phyloP scores from a whole-genome alignment of 1,140 invertebrate species.

The Pseudomyrmex concolor region DNA sequence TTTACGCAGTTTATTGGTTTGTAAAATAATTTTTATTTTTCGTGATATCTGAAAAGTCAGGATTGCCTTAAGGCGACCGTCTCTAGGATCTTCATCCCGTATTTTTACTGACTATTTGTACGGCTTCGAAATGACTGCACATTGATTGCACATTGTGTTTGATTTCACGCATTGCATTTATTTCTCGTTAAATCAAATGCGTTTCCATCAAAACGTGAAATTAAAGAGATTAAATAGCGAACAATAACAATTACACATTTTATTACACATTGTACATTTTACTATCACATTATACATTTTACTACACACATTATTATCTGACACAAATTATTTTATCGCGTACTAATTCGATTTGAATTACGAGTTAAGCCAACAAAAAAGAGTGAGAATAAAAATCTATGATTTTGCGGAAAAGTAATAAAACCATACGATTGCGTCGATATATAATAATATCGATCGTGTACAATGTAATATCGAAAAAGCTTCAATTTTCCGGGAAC shows the following conservation, averaged over 20 bases:
- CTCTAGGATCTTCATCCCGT: too few relatives aligned
- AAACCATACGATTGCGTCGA: conserved; percentile 4
- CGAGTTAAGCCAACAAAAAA: not conserved
- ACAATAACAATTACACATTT: not conserved
- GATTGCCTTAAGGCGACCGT: too few relatives aligned
- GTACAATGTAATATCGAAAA: conserved; percentile 27
- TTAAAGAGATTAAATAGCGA: not conserved
- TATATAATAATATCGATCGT: not conserved
- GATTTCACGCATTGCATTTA: not conserved
- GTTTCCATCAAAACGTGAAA: not conserved
- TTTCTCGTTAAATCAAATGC: conserved; percentile 8
- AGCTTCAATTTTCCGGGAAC: conserved; percentile 13
- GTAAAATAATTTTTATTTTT: too few relatives aligned
- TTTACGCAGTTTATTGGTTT: too few relatives aligned
- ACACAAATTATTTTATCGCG: too few relatives aligned
- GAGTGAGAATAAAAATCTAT: not conserved
- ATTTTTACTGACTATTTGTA: too few relatives aligned
- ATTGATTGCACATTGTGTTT: not conserved
- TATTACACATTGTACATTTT: too few relatives aligned
- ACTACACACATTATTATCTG: too few relatives aligned
- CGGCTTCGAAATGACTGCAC: not conserved
- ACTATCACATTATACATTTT: not conserved
- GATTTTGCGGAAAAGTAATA: not conserved
- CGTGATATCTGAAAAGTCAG: too few relatives aligned
- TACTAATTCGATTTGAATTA: too few relatives aligned